Percentiles rank a stretch among this genome's conserved stretches.
phyloP scores from a whole-genome alignment of 2,888 invertebrate species.

The Pantelozetes paolii region DNA sequence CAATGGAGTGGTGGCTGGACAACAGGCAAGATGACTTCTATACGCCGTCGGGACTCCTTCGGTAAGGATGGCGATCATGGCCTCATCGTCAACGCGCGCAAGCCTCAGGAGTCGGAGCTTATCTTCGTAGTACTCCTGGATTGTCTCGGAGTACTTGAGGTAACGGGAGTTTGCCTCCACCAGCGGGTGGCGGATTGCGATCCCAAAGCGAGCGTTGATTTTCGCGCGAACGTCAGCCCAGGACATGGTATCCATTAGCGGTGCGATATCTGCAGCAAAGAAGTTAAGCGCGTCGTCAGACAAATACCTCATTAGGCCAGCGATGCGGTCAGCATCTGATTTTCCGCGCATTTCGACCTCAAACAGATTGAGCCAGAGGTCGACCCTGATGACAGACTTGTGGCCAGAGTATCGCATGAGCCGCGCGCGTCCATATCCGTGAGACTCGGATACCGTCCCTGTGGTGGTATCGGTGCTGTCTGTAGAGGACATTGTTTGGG shows the following conservation, averaged over 20 bases:
- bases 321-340: background rate
- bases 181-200: background rate
- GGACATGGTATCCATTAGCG: background rate
- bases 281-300: constrained; percentile 9
- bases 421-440: no score
- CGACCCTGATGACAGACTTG: background rate
- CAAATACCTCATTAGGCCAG: background rate
- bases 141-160: background rate
- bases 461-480: no score
- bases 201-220: constrained; percentile 28
- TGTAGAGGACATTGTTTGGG: no score
- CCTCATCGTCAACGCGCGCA: background rate
- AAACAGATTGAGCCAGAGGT: background rate
- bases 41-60: background rate
- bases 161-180: constrained; percentile 6
- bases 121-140: constrained; percentile 3
- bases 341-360: background rate
- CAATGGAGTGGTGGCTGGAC: background rate
- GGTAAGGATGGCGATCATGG: background rate
- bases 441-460: no score
- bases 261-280: background rate
- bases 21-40: background rate
- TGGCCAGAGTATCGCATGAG: background rate
- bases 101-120: background rate
- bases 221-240: background rate